These are phyloP conservation scores for Psittacula echo DNA, from an alignment of 2,797 vertebrate species.

Conservation along the genomic window DNA sequence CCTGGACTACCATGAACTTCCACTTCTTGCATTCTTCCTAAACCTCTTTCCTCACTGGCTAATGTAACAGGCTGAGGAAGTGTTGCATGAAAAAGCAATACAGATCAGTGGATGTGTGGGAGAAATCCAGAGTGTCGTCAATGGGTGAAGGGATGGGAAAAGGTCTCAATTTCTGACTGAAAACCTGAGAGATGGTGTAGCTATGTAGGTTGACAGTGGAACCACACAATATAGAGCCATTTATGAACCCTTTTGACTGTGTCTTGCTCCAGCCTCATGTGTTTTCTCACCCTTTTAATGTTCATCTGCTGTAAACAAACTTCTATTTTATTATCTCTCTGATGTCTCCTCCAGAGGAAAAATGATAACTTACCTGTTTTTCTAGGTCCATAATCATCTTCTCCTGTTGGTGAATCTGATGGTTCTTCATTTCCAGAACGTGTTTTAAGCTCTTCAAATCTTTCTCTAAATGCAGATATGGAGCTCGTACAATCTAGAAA, in stretches of 20 bases:
- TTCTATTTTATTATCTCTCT: background rate
- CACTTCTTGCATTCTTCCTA: background rate
- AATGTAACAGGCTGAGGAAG: background rate
- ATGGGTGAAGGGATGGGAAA: background rate
- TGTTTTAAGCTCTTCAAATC: slow-evolving; percentile 94
- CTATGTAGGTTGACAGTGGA: background rate
- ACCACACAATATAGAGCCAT: background rate
- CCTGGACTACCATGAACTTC: background rate
- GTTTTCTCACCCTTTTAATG: background rate
- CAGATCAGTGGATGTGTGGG: background rate
- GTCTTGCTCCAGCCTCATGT: background rate
- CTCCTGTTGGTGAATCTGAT: slow-evolving; percentile 95
- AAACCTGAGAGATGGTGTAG: background rate
- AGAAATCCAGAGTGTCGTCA: background rate
- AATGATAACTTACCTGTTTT: slow-evolving; percentile 86
- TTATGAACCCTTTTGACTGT: background rate
- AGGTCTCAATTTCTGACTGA: background rate
- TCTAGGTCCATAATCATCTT: slow-evolving; percentile 93
- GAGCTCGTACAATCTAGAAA: slow-evolving; percentile 88
- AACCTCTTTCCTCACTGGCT: fast-evolving
- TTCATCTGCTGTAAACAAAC: background rate
- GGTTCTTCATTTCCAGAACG: slow-evolving; percentile 96
- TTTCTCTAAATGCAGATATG: slow-evolving; percentile 94
- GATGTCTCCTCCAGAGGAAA: background rate
- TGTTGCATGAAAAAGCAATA: background rate